These are phyloP conservation scores for Leptonema lineaticorne DNA, from an alignment of 1,140 invertebrate species.

Conservation along the genomic window DNA sequence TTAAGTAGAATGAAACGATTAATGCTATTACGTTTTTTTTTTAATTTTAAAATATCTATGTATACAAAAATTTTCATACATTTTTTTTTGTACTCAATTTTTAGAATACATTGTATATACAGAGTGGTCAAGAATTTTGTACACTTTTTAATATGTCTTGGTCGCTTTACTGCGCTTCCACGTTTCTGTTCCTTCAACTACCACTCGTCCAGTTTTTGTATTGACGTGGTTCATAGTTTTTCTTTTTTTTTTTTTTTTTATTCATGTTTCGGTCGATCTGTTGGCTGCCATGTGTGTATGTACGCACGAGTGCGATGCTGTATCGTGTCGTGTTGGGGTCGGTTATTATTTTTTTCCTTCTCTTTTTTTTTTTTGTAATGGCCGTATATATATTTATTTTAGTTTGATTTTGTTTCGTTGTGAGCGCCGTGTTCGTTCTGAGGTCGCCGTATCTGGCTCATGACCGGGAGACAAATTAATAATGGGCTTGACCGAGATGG, in stretches of 20 bases:
- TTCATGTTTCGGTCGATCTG: slow-evolving; percentile 11
- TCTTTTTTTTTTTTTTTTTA: slow-evolving; percentile 25
- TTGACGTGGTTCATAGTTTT: slow-evolving; percentile 36
- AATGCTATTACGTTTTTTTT: no score
- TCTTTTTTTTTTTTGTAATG: neutral
- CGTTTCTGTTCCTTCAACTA: slow-evolving; percentile 14
- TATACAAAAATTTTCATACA: no score
- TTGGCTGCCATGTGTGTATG: neutral
- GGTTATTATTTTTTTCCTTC: slow-evolving; percentile 12
- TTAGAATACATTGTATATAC: no score
- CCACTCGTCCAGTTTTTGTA: slow-evolving; percentile 32
- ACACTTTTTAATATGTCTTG: no score
- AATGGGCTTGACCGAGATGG: slow-evolving; percentile 35
- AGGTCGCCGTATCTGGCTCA: slow-evolving; percentile 30
- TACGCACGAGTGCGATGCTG: slow-evolving; percentile 2
- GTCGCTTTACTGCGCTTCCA: no score
- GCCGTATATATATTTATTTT: neutral
- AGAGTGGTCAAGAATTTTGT: no score
- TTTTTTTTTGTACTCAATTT: no score
- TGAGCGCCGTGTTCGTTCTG: slow-evolving; percentile 9
- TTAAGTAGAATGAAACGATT: no score
- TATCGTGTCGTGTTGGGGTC: slow-evolving; percentile 17
- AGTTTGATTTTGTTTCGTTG: neutral
- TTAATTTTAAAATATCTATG: no score
- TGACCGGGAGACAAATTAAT: slow-evolving; percentile 41